These are phyloP conservation scores for Drosophila borealis DNA, from an alignment of 2,888 invertebrate genomes.

Conservation along the genomic window DNA sequence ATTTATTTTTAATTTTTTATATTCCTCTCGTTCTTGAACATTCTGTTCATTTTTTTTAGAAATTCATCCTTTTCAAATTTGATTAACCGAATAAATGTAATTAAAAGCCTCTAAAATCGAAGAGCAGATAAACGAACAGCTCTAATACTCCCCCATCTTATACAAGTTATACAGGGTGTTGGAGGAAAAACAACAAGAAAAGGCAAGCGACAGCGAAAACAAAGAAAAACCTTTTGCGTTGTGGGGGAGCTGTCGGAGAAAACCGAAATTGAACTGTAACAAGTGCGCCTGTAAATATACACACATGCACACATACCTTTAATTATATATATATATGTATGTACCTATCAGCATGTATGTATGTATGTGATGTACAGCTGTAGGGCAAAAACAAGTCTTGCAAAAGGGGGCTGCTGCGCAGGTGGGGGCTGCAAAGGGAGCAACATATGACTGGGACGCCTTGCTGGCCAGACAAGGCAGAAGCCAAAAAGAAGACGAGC, in stretches of 20 bases:
- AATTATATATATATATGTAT: background rate
- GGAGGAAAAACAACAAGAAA: constrained; percentile 12
- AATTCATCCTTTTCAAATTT: too few species aligned
- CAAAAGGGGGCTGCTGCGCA: constrained; percentile 6
- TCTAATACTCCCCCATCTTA: background rate
- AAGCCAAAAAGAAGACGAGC: constrained; percentile 42
- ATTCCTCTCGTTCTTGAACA: too few species aligned
- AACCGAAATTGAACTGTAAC: constrained; percentile 65
- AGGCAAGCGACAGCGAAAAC: constrained; percentile 36
- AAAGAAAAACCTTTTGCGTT: constrained; percentile 51
- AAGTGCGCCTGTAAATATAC: constrained; percentile 52
- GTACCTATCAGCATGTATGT: constrained; percentile 4
- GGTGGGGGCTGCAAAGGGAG: background rate
- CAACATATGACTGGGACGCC: constrained; percentile 30
- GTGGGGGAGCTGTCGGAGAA: constrained; percentile 41
- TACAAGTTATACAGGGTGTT: constrained; percentile 22
- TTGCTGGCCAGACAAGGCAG: constrained; percentile 46
- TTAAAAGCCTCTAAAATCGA: too few species aligned
- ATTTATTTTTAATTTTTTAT: too few species aligned
- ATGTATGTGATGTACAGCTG: constrained; percentile 38
- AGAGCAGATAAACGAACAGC: constrained; percentile 3
- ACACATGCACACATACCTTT: constrained; percentile 7
- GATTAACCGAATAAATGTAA: too few species aligned
- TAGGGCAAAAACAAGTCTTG: constrained; percentile 49
- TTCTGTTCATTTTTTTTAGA: too few species aligned